Evolutionary conservation across 2,888 invertebrate genomes (phyloP), one percentile per base, ranked within the genome.

Genomic region (Orchesella flavescens): DNA sequence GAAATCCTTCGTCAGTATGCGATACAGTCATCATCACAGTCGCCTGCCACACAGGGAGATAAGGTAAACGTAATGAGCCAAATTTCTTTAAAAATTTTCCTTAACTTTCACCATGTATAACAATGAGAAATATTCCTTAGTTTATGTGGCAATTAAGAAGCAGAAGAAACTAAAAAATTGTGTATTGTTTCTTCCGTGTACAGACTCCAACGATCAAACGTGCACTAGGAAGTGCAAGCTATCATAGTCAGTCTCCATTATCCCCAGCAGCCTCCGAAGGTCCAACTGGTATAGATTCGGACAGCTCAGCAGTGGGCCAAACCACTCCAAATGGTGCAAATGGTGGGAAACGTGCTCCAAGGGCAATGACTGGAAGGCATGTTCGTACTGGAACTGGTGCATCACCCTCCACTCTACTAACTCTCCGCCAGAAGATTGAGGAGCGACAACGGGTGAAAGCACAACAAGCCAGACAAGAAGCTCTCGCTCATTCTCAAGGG

Each of bases 301-400:
- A 88, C 72, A 84, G 86, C n/a, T 88, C 88, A 43, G 76, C 84
- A 10, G 87, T 87, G 76, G 87, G 87, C 55, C 87, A 86, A 21
- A 83, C 74, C 49, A 85, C 86, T 10, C 78, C 85, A 43, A 88
- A 85, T 44, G 87, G 86, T 82, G 87, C 87, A 57, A 87, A 86
- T 81, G n/a, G 49, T 15, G 88, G 89, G 65, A 89, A 89, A 83
- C 89, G 90, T 46, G 89, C 90, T n/a, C 89, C 90, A n/a, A 85
- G 91, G 49, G 90, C 90, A n/a, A 89, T 91, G 84, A 91, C 90
- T 3, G 86, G 86, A 90, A 89, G 90, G 82, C 90, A 91, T 86
- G 91, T 91, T 17, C 88, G 90, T 21, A 90, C 90, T 21, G 91
- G 91, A 17, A 91, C 90, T 4, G 91, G 91, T 57, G 91, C 91